Percentiles rank a stretch among this genome's conserved stretches.
Evolutionary conservation across 92 coral and sea anemone species (phyloP).

Genomic region (Palythoa grandiflora): DNA sequence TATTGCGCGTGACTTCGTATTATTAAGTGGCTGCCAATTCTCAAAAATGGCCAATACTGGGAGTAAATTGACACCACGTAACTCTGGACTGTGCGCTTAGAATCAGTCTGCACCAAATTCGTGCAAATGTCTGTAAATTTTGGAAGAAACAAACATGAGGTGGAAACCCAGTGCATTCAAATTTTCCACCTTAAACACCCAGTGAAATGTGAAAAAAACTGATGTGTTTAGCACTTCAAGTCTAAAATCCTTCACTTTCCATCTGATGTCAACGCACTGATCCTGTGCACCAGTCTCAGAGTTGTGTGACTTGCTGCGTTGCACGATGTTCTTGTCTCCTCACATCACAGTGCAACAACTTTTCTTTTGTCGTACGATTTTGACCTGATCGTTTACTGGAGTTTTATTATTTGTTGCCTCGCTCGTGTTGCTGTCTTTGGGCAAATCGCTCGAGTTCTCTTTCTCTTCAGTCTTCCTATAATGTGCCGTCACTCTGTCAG

Average conservation of each 20-base stretch:
- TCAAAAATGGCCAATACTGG: background rate
- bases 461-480: constrained; percentile 31
- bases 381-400: constrained; percentile 46
- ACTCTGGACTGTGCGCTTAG: no score
- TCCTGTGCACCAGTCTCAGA: background rate
- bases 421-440: constrained; percentile 16
- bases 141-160: no score
- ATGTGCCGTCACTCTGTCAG: constrained; percentile 62
- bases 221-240: background rate
- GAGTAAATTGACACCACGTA: no score
- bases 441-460: constrained; percentile 25
- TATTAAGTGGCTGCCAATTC: background rate
- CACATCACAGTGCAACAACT: constrained; percentile 86
- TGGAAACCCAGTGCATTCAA: no score
- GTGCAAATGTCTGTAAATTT: no score
- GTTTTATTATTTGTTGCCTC: constrained; percentile 12
- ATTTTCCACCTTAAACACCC: background rate
- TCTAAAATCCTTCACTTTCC: background rate
- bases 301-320: background rate
- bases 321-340: constrained; percentile 8
- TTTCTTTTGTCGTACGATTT: constrained; percentile 71
- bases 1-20: background rate
- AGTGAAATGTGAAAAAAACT: background rate
- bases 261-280: background rate
- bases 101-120: no score